A percentile compares a stretch with the other conserved stretches of the same genome.
phyloP scores from a whole-genome alignment of 2,113 vertebrate species.

The Rissa tridactyla region DNA sequence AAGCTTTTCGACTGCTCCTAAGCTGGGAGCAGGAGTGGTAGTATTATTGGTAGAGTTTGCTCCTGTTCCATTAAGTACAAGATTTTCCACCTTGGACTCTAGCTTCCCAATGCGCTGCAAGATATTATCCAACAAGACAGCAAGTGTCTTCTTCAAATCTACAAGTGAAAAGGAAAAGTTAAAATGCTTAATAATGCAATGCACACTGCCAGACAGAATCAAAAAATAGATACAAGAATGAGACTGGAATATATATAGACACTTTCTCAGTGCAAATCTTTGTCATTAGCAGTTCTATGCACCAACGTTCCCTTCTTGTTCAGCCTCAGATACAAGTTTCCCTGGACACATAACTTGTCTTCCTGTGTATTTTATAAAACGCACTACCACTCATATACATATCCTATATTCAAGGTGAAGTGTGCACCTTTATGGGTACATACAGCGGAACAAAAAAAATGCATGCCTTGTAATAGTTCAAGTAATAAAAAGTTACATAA shows the following conservation, averaged over 20 bases:
- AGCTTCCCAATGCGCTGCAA: constrained; percentile 94
- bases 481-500: neutral
- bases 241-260: neutral
- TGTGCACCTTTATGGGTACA: neutral
- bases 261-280: neutral
- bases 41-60: constrained; percentile 89
- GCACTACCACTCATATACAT: neutral
- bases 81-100: constrained; percentile 95
- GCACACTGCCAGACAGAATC: neutral
- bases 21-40: constrained; percentile 80
- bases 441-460: neutral
- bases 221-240: neutral
- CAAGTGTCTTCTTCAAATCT: constrained; percentile 98
- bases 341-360: neutral
- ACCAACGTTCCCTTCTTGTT: neutral
- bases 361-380: neutral
- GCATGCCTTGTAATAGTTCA: neutral
- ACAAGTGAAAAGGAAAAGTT: constrained; percentile 22
- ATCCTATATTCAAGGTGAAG: neutral
- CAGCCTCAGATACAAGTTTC: neutral
- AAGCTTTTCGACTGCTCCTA: constrained; percentile 86
- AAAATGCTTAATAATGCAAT: neutral
- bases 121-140: constrained; percentile 96
- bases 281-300: neutral
- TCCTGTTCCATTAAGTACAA: constrained; percentile 89